These are phyloP conservation scores for Tenualosa ilisha DNA, from an alignment of 2,797 vertebrate species.

Conservation along the genomic window DNA sequence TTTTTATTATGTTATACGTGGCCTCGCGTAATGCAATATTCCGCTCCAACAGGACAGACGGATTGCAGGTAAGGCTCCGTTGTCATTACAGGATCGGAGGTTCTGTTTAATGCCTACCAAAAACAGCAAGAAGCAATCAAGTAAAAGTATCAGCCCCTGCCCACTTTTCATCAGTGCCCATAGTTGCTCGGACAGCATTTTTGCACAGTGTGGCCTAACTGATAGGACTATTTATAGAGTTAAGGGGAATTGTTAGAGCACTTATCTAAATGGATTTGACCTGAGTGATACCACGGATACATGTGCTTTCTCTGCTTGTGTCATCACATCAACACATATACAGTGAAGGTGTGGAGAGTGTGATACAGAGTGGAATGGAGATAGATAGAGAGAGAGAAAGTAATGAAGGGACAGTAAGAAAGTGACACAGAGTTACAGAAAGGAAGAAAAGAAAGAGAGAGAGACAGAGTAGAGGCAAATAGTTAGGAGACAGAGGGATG, in stretches of 20 bases:
- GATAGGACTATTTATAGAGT: conserved; percentile 13
- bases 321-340: conserved; percentile 50
- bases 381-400: background rate
- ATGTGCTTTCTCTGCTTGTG: conserved; percentile 70
- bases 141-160: background rate
- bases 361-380: too few relatives aligned
- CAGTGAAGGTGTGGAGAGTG: background rate
- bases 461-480: conserved; percentile 37
- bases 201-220: background rate
- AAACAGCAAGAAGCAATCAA: conserved; percentile 14
- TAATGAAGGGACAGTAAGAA: background rate
- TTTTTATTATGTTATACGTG: background rate
- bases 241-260: conserved; percentile 15
- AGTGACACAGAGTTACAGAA: background rate
- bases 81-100: background rate
- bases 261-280: conserved; percentile 24
- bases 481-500: conserved; percentile 28
- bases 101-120: background rate
- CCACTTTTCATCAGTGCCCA: conserved; percentile 2
- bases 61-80: background rate
- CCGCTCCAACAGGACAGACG: background rate
- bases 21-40: background rate
- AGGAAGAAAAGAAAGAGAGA: background rate
- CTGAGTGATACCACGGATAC: conserved; percentile 1
- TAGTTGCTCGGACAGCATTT: conserved; percentile 8